Evolutionary conservation across 2,888 invertebrate genomes (phyloP).

Genomic region (Bugula neritina): DNA sequence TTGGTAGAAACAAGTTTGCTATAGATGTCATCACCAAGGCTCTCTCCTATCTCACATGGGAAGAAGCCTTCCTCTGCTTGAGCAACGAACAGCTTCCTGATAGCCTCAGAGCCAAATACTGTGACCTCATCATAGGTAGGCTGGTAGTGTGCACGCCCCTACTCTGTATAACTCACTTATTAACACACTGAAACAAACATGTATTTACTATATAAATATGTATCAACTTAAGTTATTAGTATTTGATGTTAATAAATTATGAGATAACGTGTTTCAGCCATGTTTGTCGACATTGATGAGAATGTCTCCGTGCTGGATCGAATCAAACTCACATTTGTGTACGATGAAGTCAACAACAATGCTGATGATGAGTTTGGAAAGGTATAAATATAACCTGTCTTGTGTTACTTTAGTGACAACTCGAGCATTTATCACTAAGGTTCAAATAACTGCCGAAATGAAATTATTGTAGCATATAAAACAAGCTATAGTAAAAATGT

Average conservation of each 20-base stretch:
- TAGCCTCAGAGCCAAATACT: slow-evolving; percentile 48
- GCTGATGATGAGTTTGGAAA: slow-evolving; percentile 30
- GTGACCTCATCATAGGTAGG: slow-evolving; percentile 50
- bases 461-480: no score
- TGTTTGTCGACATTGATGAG: slow-evolving; percentile 50
- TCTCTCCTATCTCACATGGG: slow-evolving; percentile 49
- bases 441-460: no score
- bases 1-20: slow-evolving; percentile 47
- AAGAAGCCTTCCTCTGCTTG: slow-evolving; percentile 48
- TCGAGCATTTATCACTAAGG: no score
- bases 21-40: slow-evolving; percentile 48
- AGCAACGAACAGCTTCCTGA: slow-evolving; percentile 44
- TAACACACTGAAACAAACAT: no score
- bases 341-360: slow-evolving; percentile 42
- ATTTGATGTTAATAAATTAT: no score
- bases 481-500: no score
- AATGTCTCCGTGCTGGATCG: slow-evolving; percentile 47
- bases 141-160: no score
- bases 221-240: no score
- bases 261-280: slow-evolving; percentile 38
- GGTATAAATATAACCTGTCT: no score
- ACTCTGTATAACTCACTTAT: no score
- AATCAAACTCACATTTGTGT: slow-evolving; percentile 48
- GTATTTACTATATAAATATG: no score
- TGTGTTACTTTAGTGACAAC: no score